Base-by-base conservation (phyloP, 2,888 invertebrate species). In the Pherbina coryleti region DNA sequence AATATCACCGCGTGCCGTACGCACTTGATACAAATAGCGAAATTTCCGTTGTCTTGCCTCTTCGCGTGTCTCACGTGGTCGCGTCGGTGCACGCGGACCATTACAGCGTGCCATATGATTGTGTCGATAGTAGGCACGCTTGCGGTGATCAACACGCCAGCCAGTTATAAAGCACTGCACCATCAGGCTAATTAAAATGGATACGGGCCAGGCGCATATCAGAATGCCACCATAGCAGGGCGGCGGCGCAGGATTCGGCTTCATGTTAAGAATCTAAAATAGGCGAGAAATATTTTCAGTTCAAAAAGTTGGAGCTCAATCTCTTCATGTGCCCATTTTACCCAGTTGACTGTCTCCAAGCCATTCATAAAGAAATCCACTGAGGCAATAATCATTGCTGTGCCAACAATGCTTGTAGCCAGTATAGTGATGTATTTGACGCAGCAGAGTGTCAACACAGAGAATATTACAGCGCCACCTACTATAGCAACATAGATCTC, bases 1-100 rank as follows among this genome's bases (percentile, higher is more conserved):
- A 81, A 97, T 96, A 90, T 97, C 97, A 17, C 97, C 97, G 84
- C 96, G 95, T 37, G 95, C 95, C 9, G 96, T 95, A 83, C 97
- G 93, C 77, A 96, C 95, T 91, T 97, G 96, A 91, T 97, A 97
- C 81, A 97, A 91, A 87, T 97, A 96, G 82, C 96, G 91, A 89
- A 96, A 97, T 88, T 95, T 95, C 87, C 95, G 93, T 88, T 96
- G 96, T 76, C 94, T 92, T 89, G 95, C 93, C 89, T 95, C 95
- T 80, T 95, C 95, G 75, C 94, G 91, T 78, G 94, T 94, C 85
- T 95, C 94, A 78, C 95, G 92, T 0, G 94, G 94, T 81, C 95
- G 90, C 8, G 92, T 91, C 76, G 79, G 79, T 66, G 69, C 70
- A 78, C 80, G 81, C 17, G 78, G 77, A 37, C 80, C 77, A 28